A percentile compares a stretch with the other conserved stretches of the same genome.
phyloP scores from a whole-genome alignment of 2,797 vertebrate genomes.

The Ateles fusciceps region DNA sequence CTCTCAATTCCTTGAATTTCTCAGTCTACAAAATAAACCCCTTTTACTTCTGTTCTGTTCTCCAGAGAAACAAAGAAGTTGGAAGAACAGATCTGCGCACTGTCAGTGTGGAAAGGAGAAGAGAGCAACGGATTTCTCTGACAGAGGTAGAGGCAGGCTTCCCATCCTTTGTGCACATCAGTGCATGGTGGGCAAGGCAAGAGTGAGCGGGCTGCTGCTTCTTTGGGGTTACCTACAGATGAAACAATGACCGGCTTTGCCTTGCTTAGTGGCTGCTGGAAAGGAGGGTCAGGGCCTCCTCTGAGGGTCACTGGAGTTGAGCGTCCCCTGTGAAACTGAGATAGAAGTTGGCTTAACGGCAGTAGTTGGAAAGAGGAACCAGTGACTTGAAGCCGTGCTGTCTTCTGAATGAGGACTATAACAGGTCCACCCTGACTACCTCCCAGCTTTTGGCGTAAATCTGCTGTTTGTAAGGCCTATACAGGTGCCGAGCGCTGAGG shows the following conservation, averaged over 20 bases:
- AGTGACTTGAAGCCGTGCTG: neutral
- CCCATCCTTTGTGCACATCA: neutral
- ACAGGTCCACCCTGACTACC: neutral
- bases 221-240: neutral
- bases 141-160: neutral
- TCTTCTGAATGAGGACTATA: neutral
- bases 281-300: neutral
- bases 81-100: neutral
- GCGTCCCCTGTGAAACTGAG: neutral
- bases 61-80: neutral
- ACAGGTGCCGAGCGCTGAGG: neutral
- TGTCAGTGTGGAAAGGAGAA: neutral
- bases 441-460: neutral
- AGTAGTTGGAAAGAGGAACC: constrained; percentile 8
- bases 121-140: neutral
- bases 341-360: neutral
- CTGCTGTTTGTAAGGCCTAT: neutral
- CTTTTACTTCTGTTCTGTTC: neutral
- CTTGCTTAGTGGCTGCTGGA: neutral
- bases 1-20: neutral
- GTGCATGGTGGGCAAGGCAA: accelerated
- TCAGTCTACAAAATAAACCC: neutral
- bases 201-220: neutral
- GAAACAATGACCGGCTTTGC: neutral
- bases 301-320: neutral